Evolutionary conservation across 1,140 invertebrate genomes (phyloP).

Genomic region (Cotesia vestalis): DNA sequence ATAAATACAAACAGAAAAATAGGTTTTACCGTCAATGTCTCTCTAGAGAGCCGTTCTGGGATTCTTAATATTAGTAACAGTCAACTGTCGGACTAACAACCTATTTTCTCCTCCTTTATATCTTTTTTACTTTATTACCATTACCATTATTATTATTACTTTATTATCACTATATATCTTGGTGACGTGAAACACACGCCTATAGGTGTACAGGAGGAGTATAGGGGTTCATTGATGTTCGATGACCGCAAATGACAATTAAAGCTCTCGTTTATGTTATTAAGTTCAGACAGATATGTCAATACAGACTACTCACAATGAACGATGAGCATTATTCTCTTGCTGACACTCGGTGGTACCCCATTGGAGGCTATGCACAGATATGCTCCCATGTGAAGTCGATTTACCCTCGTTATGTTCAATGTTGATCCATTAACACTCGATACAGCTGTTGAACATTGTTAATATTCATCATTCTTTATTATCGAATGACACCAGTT

Average conservation of each 20-base stretch:
- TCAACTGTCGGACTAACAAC: not conserved
- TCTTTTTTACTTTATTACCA: conserved; percentile 11
- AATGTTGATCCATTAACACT: conserved; percentile 79
- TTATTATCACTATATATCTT: not conserved
- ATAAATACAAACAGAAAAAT: conserved; percentile 33
- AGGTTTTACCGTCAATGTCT: conserved; percentile 16
- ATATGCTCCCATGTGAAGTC: conserved; percentile 89
- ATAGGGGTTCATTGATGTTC: too few species aligned
- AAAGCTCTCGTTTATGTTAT: conserved; percentile 6
- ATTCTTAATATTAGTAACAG: conserved; percentile 16
- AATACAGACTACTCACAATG: conserved; percentile 77
- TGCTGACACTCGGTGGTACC: conserved; percentile 87
- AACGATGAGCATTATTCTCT: conserved; percentile 85
- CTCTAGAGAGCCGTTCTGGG: conserved; percentile 10
- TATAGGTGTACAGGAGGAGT: too few species aligned
- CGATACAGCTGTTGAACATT: conserved; percentile 66
- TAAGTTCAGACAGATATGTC: conserved; percentile 13
- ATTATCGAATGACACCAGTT: conserved; percentile 5
- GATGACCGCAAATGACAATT: conserved; percentile 19
- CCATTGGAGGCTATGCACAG: conserved; percentile 89
- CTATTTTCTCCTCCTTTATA: not conserved
- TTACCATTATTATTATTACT: not conserved
- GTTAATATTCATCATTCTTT: conserved; percentile 4
- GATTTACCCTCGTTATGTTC: conserved; percentile 81
- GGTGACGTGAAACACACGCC: too few species aligned